Base-by-base conservation (phyloP, 2,797 vertebrate genomes). In the Catostomus latipinnis region DNA sequence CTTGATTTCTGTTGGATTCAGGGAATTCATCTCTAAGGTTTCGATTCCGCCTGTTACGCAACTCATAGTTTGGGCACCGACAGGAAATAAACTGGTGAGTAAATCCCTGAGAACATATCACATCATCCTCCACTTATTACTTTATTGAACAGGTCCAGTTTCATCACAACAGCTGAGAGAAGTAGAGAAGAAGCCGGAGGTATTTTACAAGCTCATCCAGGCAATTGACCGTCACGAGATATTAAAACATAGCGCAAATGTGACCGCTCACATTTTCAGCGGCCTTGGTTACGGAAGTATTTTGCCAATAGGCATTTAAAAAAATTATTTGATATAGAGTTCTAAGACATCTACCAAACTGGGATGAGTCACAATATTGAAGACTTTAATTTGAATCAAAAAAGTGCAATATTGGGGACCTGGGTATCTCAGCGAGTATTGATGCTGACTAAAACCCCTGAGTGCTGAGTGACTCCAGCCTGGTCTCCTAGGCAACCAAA, bases 81-180 rank as follows among this genome's bases (percentile, higher is more conserved):
- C 82, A 82, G 96, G 95, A 93, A 96, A 94, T 90, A 95, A 94
- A 94, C 93, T 96, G 91, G 98, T 98, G 90, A 95, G 96, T 93
- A n/a, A 52, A 5, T 34, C 13, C 0, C 62, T n/a, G 43, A 65
- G 13, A 65, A 1, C 34, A 34, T 34, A 34, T 3, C 34, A 34
- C 34, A 34, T 34, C 34, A 34, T 46, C 62, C n/a, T 12, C 6
- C 43, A 14, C 6, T 1, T 53, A 53, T 53, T 43, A 13, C 60
- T 12, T 43, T 62, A 46, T 5, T 48, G 3, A 34, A 34, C 34
- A 34, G 34, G 34, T 46, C 13, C 43, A 65, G 8, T 18, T 60
- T 60, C 13, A 12, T 54, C 53, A 54, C 12, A n/a, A 7, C 61
- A 45, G 46, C 43, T 14, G 34, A 63, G 61, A 63, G 11, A n/a